Percentiles rank a stretch among this genome's conserved stretches.
These are phyloP conservation scores for Gymnoscopelus microlampas DNA, from an alignment of 2,797 vertebrate genomes.

Conservation along the genomic window DNA sequence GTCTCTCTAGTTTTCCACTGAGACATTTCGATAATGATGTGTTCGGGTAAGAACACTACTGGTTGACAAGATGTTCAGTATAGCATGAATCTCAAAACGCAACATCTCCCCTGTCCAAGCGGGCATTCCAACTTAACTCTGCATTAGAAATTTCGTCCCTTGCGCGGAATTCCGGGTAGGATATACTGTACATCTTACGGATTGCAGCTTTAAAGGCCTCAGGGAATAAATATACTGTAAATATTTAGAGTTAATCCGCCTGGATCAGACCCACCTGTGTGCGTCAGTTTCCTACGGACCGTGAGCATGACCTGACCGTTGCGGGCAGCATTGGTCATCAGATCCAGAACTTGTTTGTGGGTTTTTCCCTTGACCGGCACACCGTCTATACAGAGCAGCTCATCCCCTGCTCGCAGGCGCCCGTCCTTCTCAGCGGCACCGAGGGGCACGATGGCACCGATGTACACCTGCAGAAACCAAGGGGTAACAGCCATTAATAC, in stretches of 20 bases:
- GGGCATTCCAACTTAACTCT: too few relatives aligned
- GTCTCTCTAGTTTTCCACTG: too few relatives aligned
- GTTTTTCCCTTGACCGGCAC: slow-evolving; percentile 94
- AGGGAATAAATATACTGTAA: neutral
- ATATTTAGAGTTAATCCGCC: neutral
- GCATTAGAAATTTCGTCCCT: too few relatives aligned
- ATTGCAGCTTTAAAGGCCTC: neutral
- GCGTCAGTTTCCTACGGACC: slow-evolving; percentile 89
- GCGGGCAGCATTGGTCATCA: slow-evolving; percentile 97
- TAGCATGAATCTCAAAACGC: too few relatives aligned
- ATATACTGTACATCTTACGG: too few relatives aligned
- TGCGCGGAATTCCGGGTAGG: too few relatives aligned
- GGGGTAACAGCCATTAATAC: neutral
- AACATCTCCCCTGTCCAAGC: too few relatives aligned
- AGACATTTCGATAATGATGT: too few relatives aligned
- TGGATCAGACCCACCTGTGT: slow-evolving; percentile 78
- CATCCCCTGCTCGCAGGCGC: slow-evolving; percentile 92
- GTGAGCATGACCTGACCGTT: slow-evolving; percentile 97
- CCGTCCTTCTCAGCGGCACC: slow-evolving; percentile 96
- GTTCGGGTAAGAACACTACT: too few relatives aligned
- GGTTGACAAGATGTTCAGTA: too few relatives aligned
- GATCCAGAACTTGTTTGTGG: slow-evolving; percentile 96
- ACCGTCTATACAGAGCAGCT: slow-evolving; percentile 95
- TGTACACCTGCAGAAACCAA: slow-evolving; percentile 87
- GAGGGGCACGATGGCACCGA: slow-evolving; percentile 95